Evolutionary conservation across 2,888 invertebrate genomes (phyloP).

Genomic region (Lithophane semibrunnea): DNA sequence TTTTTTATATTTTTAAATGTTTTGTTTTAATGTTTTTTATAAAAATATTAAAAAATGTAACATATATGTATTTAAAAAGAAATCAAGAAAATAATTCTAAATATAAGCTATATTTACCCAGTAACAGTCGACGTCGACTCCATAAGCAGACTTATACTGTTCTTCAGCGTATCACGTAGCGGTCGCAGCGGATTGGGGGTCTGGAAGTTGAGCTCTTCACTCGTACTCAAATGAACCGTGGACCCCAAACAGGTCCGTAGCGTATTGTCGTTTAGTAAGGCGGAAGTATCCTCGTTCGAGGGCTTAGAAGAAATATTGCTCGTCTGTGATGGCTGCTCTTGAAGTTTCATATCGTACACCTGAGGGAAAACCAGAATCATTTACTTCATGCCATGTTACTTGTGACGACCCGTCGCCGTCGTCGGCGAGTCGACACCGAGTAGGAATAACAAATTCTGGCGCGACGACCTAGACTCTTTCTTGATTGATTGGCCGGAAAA

Average conservation of each 20-base stretch:
- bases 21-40: too few relatives aligned
- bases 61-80: too few relatives aligned
- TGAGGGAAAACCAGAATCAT: constrained; percentile 52
- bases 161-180: constrained; percentile 85
- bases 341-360: constrained; percentile 86
- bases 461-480: too few relatives aligned
- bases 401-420: too few relatives aligned
- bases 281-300: constrained; percentile 69
- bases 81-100: too few relatives aligned
- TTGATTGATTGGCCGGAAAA: too few relatives aligned
- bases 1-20: too few relatives aligned
- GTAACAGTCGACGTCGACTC: constrained; percentile 79
- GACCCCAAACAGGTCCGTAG: constrained; percentile 83
- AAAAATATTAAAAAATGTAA: too few relatives aligned
- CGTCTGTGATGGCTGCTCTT: constrained; percentile 81
- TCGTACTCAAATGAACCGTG: constrained; percentile 82
- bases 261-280: constrained; percentile 78
- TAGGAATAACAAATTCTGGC: too few relatives aligned
- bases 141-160: constrained; percentile 86
- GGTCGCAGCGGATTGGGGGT: constrained; percentile 84
- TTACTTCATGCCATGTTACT: too few relatives aligned
- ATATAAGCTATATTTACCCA: constrained; percentile 71
- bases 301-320: constrained; percentile 72
- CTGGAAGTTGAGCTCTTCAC: constrained; percentile 82
- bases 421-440: too few relatives aligned